Evolutionary conservation across 2,888 invertebrate species (phyloP), one percentile per base, ranked within the genome.

Genomic region (Apotomis capreana): DNA sequence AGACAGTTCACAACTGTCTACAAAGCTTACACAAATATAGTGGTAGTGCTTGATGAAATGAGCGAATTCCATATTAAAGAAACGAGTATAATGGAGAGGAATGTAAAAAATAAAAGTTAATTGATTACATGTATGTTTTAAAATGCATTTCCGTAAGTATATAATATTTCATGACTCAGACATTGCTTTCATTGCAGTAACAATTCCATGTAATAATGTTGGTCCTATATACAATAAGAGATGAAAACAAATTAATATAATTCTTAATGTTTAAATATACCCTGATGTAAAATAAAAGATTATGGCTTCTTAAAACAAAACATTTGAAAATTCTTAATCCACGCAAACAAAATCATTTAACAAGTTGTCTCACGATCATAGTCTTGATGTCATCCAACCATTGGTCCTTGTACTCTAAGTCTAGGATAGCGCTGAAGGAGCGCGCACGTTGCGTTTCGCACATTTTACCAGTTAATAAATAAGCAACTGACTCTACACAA

Each of bases 401-500:
- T 75, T 94, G 94, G 10, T 94, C 92, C 68, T 89, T 92, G 78
- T 94, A 94, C 75, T 94, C 91, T 72, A 94, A 86, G 69, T 87
- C 83, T 55, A 95, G 88, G 75, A 95, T 91, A 73, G 86, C 87
- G 76, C 85, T 82, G 80, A 95, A 94, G 69, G 94, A 90, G 37
- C 79, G 79, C 4, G 89, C 84, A 52, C 94, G 87, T 51, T 93
- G 88, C 0, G 80, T 75, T 60, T 94, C 93, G 26, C 83, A 78
- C 88, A 94, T 93, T 69, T 91, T 86, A 0, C 91, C 94, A 0
- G 94, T 94, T 44, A 95, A 80, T 62, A 94, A 89, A 81, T 92
- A 95, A 3, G 94, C 95, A 1, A 95, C 92, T 40, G 94, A 88
- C 84, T 95, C 95, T 3, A 94, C 92, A 77, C 95, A 92, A 26